phyloP scores from a whole-genome alignment of 2,797 vertebrate genomes.

The Melanogrammus aeglefinus region DNA sequence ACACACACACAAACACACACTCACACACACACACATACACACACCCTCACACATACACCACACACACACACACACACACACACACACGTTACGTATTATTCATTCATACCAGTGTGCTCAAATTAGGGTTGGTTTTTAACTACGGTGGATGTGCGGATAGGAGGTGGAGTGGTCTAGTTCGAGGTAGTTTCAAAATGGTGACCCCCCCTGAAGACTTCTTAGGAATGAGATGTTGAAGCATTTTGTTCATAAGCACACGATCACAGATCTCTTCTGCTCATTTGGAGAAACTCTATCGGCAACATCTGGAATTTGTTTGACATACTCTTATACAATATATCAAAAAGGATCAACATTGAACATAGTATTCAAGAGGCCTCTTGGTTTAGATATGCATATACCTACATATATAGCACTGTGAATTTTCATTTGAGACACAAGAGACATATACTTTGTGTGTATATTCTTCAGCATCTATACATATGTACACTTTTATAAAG shows the following conservation, averaged over 20 bases:
- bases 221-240: neutral
- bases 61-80: neutral
- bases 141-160: neutral
- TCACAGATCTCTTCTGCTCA: neutral
- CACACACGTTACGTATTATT: neutral
- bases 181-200: neutral
- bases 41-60: neutral
- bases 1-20: neutral
- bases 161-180: neutral
- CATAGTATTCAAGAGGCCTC: neutral
- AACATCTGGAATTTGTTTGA: neutral
- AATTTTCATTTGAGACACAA: slow-evolving; percentile 42
- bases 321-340: neutral
- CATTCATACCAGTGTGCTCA: neutral
- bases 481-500: slow-evolving; percentile 67
- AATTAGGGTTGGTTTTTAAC: neutral
- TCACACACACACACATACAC: neutral
- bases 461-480: slow-evolving; percentile 50
- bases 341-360: neutral
- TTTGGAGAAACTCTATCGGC: neutral
- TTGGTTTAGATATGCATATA: neutral
- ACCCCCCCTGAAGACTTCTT: neutral
- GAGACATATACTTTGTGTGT: slow-evolving; percentile 31
- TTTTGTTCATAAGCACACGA: neutral
- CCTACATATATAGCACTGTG: slow-evolving; percentile 52